Conservation (phyloP, 2,113 vertebrate species). For the Hystrix cristata region DNA sequence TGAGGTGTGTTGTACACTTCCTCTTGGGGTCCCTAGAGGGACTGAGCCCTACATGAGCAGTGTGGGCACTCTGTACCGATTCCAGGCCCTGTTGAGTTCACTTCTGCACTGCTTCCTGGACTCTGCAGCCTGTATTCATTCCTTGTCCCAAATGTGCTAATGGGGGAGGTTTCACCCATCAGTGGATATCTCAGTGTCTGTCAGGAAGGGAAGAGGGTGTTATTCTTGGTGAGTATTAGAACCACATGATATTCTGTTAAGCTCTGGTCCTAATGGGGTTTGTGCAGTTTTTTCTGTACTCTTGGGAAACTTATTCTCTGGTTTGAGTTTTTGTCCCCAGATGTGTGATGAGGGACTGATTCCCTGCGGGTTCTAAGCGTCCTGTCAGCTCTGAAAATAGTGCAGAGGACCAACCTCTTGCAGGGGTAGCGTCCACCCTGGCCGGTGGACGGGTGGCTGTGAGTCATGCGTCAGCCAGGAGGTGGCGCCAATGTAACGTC, state of each 20-base stretch:
- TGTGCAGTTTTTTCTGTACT: not conserved
- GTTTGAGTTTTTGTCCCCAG: not conserved
- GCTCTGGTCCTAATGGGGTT: not conserved
- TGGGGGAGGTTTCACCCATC: not conserved
- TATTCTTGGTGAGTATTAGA: not conserved
- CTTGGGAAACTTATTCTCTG: not conserved
- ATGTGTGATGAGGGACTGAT: not conserved
- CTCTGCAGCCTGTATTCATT: not conserved
- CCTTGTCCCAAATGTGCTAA: not conserved
- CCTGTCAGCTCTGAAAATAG: not conserved
- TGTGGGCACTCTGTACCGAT: not conserved
- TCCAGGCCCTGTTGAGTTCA: not conserved
- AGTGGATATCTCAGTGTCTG: not conserved
- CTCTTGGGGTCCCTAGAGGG: not conserved
- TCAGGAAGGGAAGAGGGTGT: not conserved
- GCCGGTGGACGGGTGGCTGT: not conserved
- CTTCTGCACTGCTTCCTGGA: not conserved
- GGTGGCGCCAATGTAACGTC: conserved; percentile 73
- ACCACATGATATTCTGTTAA: not conserved
- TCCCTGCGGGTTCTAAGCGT: not conserved
- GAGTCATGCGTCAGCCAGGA: conserved; percentile 39
- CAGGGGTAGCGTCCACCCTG: not conserved
- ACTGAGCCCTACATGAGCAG: fast-evolving
- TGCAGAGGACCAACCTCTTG: not conserved
- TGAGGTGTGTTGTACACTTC: not conserved